A percentile compares a stretch with the other conserved stretches of the same genome.
Evolutionary conservation across 2,888 invertebrate species (phyloP).

Genomic region (Hemicrepidius hirtus): DNA sequence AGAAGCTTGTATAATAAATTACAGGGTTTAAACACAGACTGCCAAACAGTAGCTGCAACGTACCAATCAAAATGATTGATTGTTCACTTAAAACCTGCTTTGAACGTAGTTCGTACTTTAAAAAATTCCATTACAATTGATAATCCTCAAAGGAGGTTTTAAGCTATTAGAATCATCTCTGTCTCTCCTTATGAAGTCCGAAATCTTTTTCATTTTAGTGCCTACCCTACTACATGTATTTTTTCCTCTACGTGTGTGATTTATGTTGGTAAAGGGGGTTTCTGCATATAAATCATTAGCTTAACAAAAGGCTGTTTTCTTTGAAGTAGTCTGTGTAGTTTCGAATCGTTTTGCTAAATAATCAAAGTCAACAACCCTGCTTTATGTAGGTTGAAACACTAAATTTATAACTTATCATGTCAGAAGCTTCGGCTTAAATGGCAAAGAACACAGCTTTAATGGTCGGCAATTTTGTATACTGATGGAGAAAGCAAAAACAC

Average conservation of each 20-base stretch:
- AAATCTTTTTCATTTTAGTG: slow-evolving; percentile 15
- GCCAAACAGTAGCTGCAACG: slow-evolving; percentile 37
- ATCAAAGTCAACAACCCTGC: slow-evolving; percentile 44
- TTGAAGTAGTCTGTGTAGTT: slow-evolving; percentile 40
- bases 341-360: slow-evolving; percentile 40
- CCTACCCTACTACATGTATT: slow-evolving; percentile 21
- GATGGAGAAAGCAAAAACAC: too few species aligned
- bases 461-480: too few species aligned
- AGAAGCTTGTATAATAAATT: slow-evolving; percentile 31
- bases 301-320: slow-evolving; percentile 46
- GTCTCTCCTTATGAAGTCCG: background rate
- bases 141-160: slow-evolving; percentile 21
- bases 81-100: slow-evolving; percentile 27
- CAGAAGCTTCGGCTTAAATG: slow-evolving; percentile 1
- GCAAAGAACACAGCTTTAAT: too few species aligned
- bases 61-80: slow-evolving; percentile 37
- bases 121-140: slow-evolving; percentile 29
- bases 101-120: slow-evolving; percentile 12
- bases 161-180: slow-evolving; percentile 11
- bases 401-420: slow-evolving; percentile 14
- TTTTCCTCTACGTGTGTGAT: slow-evolving; percentile 34
- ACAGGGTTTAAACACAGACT: slow-evolving; percentile 28
- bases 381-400: slow-evolving; percentile 32
- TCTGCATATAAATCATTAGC: slow-evolving; percentile 44
- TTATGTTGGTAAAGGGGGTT: slow-evolving; percentile 37